A percentile compares a stretch with the other conserved stretches of the same genome.
These are phyloP conservation scores for Coleophora flavipennella DNA, from an alignment of 2,888 invertebrate species.

Conservation along the genomic window DNA sequence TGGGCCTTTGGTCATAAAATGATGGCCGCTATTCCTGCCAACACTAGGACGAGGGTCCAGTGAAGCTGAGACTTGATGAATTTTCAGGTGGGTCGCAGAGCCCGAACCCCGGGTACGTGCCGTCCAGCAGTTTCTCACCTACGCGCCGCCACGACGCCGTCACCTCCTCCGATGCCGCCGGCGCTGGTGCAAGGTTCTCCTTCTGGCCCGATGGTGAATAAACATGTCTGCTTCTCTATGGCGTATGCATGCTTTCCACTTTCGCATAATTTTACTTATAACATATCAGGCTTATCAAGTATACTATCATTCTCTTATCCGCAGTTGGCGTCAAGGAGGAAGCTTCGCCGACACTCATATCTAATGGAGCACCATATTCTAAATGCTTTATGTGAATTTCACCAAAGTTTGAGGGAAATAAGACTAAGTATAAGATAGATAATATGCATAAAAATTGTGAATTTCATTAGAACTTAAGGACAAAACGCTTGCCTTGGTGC, in stretches of 20 bases:
- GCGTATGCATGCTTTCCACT: constrained; percentile 1
- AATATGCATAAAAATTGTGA: no score
- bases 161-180: constrained; percentile 49
- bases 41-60: no score
- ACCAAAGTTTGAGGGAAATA: constrained; percentile 15
- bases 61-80: no score
- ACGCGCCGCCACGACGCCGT: constrained; percentile 54
- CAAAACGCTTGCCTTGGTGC: no score
- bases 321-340: constrained; percentile 61
- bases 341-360: constrained; percentile 40
- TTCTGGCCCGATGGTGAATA: constrained; percentile 60
- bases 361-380: constrained; percentile 52
- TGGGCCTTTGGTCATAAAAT: no score
- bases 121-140: constrained; percentile 49
- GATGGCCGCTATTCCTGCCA: no score
- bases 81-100: constrained; percentile 49
- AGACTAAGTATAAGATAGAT: constrained; percentile 3
- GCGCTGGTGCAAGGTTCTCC: constrained; percentile 43
- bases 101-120: constrained; percentile 46
- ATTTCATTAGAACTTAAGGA: no score
- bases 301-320: constrained; percentile 13
- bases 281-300: not conserved
- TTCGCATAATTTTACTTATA: not conserved
- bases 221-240: constrained; percentile 7
- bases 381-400: constrained; percentile 56